Evolutionary conservation across 2,888 invertebrate species (phyloP).

Genomic region (Chrysolina americana): DNA sequence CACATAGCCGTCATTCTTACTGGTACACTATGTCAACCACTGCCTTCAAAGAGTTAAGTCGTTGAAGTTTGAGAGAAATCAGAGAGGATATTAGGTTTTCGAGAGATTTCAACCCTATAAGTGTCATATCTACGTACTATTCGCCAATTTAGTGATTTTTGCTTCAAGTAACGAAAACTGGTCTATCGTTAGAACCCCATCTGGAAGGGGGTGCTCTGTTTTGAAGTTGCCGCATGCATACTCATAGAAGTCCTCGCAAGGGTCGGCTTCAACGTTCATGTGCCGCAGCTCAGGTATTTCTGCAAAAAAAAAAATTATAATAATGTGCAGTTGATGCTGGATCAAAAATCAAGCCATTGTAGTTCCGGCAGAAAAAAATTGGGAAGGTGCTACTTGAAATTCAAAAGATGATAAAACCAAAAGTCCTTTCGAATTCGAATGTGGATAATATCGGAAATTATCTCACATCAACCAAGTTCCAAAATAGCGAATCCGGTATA

Average conservation of each 20-base stretch:
- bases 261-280: constrained; percentile 65
- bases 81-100: background rate
- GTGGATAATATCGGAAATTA: too few relatives aligned
- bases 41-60: too few relatives aligned
- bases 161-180: constrained; percentile 68
- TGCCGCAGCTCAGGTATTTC: constrained; percentile 49
- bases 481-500: too few relatives aligned
- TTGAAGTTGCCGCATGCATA: constrained; percentile 70
- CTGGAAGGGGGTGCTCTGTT: constrained; percentile 65
- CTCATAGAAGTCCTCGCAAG: constrained; percentile 70
- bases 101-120: background rate
- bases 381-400: too few relatives aligned
- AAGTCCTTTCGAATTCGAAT: too few relatives aligned
- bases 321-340: background rate
- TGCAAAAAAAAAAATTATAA: background rate
- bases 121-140: constrained; percentile 57
- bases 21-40: too few relatives aligned
- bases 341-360: too few relatives aligned
- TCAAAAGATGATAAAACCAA: too few relatives aligned
- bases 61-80: too few relatives aligned
- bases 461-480: too few relatives aligned
- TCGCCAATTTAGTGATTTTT: constrained; percentile 61
- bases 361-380: too few relatives aligned
- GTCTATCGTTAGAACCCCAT: constrained; percentile 61
- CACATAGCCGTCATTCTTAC: too few relatives aligned